Evolutionary conservation across 1,140 invertebrate genomes (phyloP).

Genomic region (Megathymus violae): DNA sequence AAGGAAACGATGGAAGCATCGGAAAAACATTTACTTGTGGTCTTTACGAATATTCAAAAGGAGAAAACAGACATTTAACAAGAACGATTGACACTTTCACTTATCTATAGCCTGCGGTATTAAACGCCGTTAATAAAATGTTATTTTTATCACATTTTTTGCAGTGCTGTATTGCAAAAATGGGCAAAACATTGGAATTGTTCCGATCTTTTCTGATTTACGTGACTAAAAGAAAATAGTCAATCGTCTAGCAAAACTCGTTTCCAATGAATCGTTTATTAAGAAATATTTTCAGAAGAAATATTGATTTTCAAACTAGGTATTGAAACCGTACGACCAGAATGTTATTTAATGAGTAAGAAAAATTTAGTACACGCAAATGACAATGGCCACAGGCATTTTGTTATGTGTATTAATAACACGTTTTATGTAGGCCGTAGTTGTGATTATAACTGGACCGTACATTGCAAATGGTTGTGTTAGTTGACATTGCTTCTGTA

Average conservation of each 20-base stretch:
- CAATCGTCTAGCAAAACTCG: neutral
- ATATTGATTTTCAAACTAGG: too few relatives aligned
- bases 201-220: conserved; percentile 5
- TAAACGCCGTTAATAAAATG: neutral
- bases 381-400: conserved; percentile 10
- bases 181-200: conserved; percentile 5
- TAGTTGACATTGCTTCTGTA: conserved; percentile 7
- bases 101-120: conserved; percentile 14
- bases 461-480: neutral
- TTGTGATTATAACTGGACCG: conserved; percentile 32
- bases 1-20: conserved; percentile 24
- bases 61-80: conserved; percentile 35
- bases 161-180: conserved; percentile 2
- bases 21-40: conserved; percentile 36
- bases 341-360: neutral
- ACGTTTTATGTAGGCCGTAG: conserved; percentile 4
- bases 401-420: neutral
- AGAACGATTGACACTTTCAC: conserved; percentile 37
- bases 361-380: conserved; percentile 1
- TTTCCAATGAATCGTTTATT: too few relatives aligned
- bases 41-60: conserved; percentile 38
- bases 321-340: too few relatives aligned
- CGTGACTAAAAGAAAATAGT: conserved; percentile 2
- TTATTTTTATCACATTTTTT: conserved; percentile 15
- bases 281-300: too few relatives aligned